Evolutionary conservation across 2,888 invertebrate species (phyloP).

Genomic region (Sepioteuthis lessoniana): DNA sequence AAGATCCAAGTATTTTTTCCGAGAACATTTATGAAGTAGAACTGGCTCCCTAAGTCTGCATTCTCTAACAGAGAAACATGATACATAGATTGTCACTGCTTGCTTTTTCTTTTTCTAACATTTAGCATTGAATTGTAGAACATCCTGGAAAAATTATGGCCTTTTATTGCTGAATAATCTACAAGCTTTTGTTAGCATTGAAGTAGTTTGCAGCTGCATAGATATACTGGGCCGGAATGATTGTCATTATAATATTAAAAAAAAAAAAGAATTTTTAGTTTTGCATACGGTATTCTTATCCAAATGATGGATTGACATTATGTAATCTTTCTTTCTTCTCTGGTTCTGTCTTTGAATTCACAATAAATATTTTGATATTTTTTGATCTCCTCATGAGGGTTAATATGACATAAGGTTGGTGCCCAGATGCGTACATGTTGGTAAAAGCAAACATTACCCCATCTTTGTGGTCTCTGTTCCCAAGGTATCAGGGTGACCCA

Average conservation of each 20-base stretch:
- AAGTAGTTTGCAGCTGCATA: neutral
- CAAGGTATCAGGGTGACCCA: too few relatives aligned
- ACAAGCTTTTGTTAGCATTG: neutral
- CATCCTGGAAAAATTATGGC: neutral
- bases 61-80: neutral
- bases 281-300: too few relatives aligned
- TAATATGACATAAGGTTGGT: too few relatives aligned
- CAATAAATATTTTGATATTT: too few relatives aligned
- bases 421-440: too few relatives aligned
- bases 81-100: neutral
- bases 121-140: neutral
- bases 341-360: too few relatives aligned
- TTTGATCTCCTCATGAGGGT: too few relatives aligned
- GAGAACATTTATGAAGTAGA: neutral
- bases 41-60: neutral
- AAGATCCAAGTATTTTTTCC: neutral
- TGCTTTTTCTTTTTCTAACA: neutral
- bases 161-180: neutral
- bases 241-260: neutral
- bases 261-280: too few relatives aligned
- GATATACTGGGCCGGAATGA: neutral
- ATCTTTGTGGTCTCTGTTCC: too few relatives aligned
- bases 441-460: too few relatives aligned
- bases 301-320: too few relatives aligned
- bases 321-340: too few relatives aligned